Percentiles rank a stretch among this genome's conserved stretches.
Conservation (phyloP, 2,888 invertebrate genomes). For the Drosophila stalkeri region DNA sequence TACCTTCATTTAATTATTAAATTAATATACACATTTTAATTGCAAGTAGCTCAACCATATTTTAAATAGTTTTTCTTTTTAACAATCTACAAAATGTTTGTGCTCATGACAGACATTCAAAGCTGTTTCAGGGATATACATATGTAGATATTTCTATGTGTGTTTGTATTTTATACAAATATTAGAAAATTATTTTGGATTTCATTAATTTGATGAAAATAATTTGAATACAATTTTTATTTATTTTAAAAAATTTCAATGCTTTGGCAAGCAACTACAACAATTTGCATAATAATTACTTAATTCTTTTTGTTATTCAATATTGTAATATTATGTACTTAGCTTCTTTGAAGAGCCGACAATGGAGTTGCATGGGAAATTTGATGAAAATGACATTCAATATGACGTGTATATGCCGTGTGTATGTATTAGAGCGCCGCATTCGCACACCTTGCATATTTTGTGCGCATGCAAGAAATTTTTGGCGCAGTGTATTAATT, state of each 20-base stretch:
- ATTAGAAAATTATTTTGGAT: neutral
- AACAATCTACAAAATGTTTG: neutral
- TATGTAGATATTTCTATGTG: neutral
- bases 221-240: neutral
- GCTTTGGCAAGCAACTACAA: neutral
- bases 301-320: conserved; percentile 4
- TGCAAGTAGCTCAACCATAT: neutral
- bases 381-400: conserved; percentile 13
- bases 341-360: neutral
- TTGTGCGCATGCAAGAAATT: conserved; percentile 37
- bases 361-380: conserved; percentile 7
- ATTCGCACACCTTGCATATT: conserved; percentile 17
- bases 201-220: neutral
- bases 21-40: too few relatives aligned
- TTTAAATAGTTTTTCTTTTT: neutral
- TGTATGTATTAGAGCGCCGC: neutral
- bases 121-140: neutral
- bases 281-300: neutral
- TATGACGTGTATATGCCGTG: neutral
- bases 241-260: neutral
- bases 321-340: neutral
- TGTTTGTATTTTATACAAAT: neutral
- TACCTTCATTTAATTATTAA: too few relatives aligned
- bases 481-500: conserved; percentile 70
- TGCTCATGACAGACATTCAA: neutral